Conservation (phyloP, 2,797 vertebrate species). For the Anas georgica region DNA sequence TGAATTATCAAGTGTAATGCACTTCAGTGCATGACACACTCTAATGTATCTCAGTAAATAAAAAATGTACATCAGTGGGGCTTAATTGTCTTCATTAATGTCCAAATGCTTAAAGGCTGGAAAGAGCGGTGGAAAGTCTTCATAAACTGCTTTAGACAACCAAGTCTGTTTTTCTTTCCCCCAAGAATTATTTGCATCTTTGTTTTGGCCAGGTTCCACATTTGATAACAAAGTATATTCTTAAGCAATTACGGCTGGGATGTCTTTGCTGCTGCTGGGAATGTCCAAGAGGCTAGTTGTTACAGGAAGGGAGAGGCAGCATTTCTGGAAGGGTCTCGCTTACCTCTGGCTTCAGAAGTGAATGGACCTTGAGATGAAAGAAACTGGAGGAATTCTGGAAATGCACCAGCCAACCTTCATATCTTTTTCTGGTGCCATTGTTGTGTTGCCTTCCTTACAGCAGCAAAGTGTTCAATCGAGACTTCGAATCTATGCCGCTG, state of each 20-base stretch:
- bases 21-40: neutral
- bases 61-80: neutral
- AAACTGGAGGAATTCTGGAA: neutral
- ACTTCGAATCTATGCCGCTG: neutral
- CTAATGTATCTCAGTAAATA: conserved; percentile 42
- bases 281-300: neutral
- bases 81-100: neutral
- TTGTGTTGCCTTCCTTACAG: neutral
- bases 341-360: neutral
- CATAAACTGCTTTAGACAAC: neutral
- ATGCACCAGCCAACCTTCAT: neutral
- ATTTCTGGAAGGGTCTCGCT: neutral
- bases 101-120: neutral
- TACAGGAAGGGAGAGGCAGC: neutral
- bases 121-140: neutral
- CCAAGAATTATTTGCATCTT: neutral
- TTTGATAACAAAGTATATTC: neutral
- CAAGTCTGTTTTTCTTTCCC: neutral
- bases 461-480: neutral
- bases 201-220: neutral
- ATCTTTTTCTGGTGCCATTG: neutral
- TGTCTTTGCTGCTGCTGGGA: neutral
- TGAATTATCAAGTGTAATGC: neutral
- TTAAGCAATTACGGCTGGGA: neutral
- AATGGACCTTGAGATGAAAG: neutral